Evolutionary conservation across 2,797 vertebrate genomes (phyloP).

Genomic region (Typhlichthys subterraneus): DNA sequence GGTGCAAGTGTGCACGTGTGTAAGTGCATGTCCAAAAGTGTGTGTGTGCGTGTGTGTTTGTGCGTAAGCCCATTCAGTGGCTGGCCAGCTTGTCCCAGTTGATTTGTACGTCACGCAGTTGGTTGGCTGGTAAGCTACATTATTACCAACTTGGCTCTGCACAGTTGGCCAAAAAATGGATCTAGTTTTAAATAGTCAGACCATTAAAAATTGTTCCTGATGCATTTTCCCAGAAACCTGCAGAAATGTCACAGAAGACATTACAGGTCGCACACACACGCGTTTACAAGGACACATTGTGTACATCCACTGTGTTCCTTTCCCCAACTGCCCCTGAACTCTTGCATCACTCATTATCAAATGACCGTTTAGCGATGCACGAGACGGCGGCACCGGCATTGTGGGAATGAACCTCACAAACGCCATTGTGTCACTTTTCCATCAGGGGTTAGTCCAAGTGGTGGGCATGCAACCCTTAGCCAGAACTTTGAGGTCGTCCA

Average conservation of each 20-base stretch:
- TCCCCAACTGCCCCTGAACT: slow-evolving; percentile 7
- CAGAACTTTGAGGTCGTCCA: slow-evolving; percentile 59
- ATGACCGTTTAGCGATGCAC: slow-evolving; percentile 46
- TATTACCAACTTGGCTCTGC: slow-evolving; percentile 44
- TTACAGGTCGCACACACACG: neutral
- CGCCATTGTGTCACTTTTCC: slow-evolving; percentile 61
- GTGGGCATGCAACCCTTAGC: slow-evolving; percentile 45
- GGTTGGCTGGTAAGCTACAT: slow-evolving; percentile 36
- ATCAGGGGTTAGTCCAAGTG: slow-evolving; percentile 50
- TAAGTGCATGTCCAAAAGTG: neutral
- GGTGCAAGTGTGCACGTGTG: neutral
- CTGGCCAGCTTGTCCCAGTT: slow-evolving; percentile 32
- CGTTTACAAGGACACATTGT: slow-evolving; percentile 8
- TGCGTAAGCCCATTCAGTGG: slow-evolving; percentile 31
- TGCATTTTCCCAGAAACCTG: slow-evolving; percentile 17
- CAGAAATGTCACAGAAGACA: slow-evolving; percentile 12
- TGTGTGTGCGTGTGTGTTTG: slow-evolving; percentile 15
- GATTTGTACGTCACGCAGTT: slow-evolving; percentile 31
- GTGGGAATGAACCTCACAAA: slow-evolving; percentile 52
- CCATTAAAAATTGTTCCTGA: neutral
- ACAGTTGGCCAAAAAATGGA: slow-evolving; percentile 26
- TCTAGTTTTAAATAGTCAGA: slow-evolving; percentile 12
- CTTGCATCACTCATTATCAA: slow-evolving; percentile 25
- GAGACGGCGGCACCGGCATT: slow-evolving; percentile 51
- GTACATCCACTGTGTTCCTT: neutral